A percentile compares a stretch with the other conserved stretches of the same genome.
phyloP scores from a whole-genome alignment of 2,888 invertebrate species.

The Morpho achilles region DNA sequence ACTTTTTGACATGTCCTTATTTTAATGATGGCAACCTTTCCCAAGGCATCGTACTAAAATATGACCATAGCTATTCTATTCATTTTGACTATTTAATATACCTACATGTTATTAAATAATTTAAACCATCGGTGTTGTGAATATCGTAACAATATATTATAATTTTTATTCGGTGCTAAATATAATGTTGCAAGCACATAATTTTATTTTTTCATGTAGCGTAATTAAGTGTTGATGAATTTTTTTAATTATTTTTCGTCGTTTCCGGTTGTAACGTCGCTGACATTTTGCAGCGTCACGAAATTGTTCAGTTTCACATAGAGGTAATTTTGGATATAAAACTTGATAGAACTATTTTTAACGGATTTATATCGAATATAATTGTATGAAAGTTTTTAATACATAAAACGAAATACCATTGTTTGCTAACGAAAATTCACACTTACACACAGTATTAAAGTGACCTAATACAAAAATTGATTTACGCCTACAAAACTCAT shows the following conservation, averaged over 20 bases:
- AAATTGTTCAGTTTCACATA: constrained; percentile 49
- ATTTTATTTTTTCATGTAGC: constrained; percentile 51
- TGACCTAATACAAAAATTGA: no score
- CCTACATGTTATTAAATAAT: constrained; percentile 1
- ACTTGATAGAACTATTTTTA: background rate
- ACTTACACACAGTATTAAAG: no score
- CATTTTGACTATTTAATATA: no score
- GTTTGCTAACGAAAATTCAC: no score
- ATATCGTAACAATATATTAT: constrained; percentile 55
- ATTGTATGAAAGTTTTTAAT: no score
- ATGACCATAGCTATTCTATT: no score
- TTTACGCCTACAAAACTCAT: no score
- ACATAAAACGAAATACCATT: no score
- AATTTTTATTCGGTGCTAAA: constrained; percentile 61
- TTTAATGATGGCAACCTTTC: no score
- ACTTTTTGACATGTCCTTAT: no score
- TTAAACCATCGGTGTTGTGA: constrained; percentile 52
- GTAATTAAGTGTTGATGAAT: constrained; percentile 37
- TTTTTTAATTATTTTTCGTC: constrained; percentile 37
- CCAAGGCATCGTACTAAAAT: no score
- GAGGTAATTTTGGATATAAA: constrained; percentile 49
- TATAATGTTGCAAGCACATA: constrained; percentile 52
- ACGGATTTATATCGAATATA: no score
- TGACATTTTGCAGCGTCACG: constrained; percentile 30
- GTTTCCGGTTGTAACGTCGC: constrained; percentile 25